Evolutionary conservation across 2,113 vertebrate genomes (phyloP).

Genomic region (Mesoclemmys tuberculata): DNA sequence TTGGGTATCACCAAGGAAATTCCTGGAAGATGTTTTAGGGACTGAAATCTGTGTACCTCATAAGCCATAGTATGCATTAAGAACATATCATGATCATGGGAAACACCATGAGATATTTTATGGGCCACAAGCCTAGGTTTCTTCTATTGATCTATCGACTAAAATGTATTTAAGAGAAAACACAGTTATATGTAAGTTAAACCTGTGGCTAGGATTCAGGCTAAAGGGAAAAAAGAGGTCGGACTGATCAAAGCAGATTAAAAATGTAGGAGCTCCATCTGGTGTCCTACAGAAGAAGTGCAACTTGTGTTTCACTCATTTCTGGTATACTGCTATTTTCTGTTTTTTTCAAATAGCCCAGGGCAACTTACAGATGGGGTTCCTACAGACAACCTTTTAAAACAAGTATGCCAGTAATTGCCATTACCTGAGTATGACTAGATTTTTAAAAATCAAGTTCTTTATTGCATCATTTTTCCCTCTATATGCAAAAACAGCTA

Average conservation of each 20-base stretch:
- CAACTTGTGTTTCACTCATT: background rate
- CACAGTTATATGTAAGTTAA: slow-evolving; percentile 26
- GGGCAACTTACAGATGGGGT: background rate
- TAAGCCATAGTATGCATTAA: background rate
- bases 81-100: background rate
- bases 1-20: background rate
- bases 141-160: background rate
- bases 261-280: slow-evolving; percentile 65
- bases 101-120: background rate
- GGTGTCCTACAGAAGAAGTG: background rate
- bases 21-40: background rate
- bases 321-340: background rate
- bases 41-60: background rate
- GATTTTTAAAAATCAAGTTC: background rate
- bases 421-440: background rate
- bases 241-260: background rate
- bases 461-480: background rate
- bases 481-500: background rate
- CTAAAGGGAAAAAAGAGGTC: background rate
- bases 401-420: accelerated
- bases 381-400: background rate
- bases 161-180: slow-evolving; percentile 50
- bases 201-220: slow-evolving; percentile 47
- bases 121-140: background rate
- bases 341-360: background rate